Evolutionary conservation across 53 echinoderm and acorn worm species (phyloP).

Genomic region (Antedon mediterranea): DNA sequence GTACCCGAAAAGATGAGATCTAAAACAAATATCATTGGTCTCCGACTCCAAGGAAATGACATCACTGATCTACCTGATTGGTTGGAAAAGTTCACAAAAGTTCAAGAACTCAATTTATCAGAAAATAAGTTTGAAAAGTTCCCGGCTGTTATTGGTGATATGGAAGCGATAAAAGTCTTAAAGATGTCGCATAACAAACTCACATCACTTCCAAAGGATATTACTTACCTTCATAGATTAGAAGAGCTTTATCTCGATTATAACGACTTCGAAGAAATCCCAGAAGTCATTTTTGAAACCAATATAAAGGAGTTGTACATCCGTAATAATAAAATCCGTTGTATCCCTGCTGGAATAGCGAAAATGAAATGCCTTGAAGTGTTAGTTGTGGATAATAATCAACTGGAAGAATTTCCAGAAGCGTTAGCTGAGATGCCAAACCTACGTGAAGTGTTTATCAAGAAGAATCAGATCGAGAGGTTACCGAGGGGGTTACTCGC

Average conservation of each 20-base stretch:
- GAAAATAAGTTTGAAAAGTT: slow-evolving; percentile 50
- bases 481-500: slow-evolving; percentile 48
- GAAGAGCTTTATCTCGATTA: slow-evolving; percentile 70
- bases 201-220: slow-evolving; percentile 39
- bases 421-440: slow-evolving; percentile 37
- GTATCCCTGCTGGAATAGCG: slow-evolving; percentile 40
- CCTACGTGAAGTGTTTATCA: slow-evolving; percentile 63
- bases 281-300: slow-evolving; percentile 49
- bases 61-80: slow-evolving; percentile 47
- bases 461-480: slow-evolving; percentile 47
- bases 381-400: slow-evolving; percentile 61
- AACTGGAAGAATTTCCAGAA: slow-evolving; percentile 44
- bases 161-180: slow-evolving; percentile 52
- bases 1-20: slow-evolving; percentile 37
- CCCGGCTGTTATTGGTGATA: slow-evolving; percentile 49
- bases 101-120: slow-evolving; percentile 61
- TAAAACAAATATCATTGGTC: slow-evolving; percentile 35
- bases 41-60: slow-evolving; percentile 54
- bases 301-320: slow-evolving; percentile 59
- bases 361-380: slow-evolving; percentile 52
- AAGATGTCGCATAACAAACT: slow-evolving; percentile 65
- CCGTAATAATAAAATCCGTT: slow-evolving; percentile 46
- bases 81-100: slow-evolving; percentile 44
- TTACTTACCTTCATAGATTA: slow-evolving; percentile 56
- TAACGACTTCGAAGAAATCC: slow-evolving; percentile 61